phyloP scores from a whole-genome alignment of 2,888 invertebrate species.

The Oeneis ivallda region DNA sequence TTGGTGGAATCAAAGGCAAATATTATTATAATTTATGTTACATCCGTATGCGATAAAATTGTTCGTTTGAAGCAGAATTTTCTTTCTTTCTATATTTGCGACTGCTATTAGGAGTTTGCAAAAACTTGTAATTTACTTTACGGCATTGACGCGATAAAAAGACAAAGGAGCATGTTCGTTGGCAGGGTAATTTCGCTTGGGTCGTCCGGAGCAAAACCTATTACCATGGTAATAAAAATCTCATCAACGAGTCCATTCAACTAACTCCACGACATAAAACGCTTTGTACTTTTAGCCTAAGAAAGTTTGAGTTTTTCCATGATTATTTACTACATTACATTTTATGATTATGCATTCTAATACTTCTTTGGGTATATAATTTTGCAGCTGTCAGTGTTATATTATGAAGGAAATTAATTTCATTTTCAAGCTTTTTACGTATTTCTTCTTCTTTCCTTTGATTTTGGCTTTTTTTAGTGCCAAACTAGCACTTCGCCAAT shows the following conservation, averaged over 20 bases:
- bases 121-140: slow-evolving; percentile 14
- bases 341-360: background rate
- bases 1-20: no score
- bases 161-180: slow-evolving; percentile 14
- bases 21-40: no score
- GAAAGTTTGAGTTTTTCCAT: background rate
- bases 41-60: no score
- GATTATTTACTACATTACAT: background rate
- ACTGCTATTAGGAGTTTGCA: background rate
- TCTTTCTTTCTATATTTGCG: background rate
- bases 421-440: no score
- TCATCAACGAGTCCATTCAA: slow-evolving; percentile 23
- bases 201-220: slow-evolving; percentile 16
- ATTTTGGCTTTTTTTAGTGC: no score
- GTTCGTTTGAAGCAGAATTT: background rate
- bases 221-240: slow-evolving; percentile 22
- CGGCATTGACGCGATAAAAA: slow-evolving; percentile 5
- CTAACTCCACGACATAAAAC: slow-evolving; percentile 7
- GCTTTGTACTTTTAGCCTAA: slow-evolving; percentile 6
- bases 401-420: no score
- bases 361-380: no score
- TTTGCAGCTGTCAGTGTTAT: no score
- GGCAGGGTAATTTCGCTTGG: slow-evolving; percentile 11
- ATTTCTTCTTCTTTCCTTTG: no score
- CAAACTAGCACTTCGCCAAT: no score